Percentiles rank a stretch among this genome's conserved stretches.
These are phyloP conservation scores for Unio pictorum DNA, from an alignment of 2,888 invertebrate genomes.

Conservation along the genomic window DNA sequence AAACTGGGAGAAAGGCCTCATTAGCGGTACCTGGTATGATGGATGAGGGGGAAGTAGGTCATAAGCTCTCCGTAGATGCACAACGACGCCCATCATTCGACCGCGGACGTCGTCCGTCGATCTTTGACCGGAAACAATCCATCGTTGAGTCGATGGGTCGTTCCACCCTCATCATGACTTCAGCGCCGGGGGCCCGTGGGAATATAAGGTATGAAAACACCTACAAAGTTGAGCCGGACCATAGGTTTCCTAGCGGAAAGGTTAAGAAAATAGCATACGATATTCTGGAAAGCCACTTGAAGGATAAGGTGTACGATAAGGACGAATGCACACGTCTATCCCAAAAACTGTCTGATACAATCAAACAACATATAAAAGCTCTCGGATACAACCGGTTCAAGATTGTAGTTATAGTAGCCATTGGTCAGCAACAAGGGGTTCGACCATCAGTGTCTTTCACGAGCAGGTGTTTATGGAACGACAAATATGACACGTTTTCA, in stretches of 20 bases:
- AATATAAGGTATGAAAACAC: constrained; percentile 56
- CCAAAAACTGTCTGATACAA: constrained; percentile 45
- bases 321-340: constrained; percentile 46
- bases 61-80: background rate
- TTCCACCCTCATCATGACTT: constrained; percentile 41
- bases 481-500: constrained; percentile 54
- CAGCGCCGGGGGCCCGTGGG: constrained; percentile 31
- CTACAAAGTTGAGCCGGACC: constrained; percentile 54
- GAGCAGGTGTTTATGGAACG: constrained; percentile 63
- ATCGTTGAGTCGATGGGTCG: constrained; percentile 21
- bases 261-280: constrained; percentile 43
- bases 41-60: too few species aligned
- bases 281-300: constrained; percentile 41
- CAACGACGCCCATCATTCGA: constrained; percentile 9
- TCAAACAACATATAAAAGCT: constrained; percentile 55
- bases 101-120: constrained; percentile 5
- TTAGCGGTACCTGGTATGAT: too few species aligned
- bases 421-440: constrained; percentile 44
- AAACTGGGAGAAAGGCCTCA: too few species aligned
- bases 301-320: constrained; percentile 45
- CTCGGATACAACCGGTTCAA: constrained; percentile 55
- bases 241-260: constrained; percentile 34
- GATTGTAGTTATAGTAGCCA: constrained; percentile 52
- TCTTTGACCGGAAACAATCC: constrained; percentile 14
- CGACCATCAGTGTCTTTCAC: constrained; percentile 49